Base-by-base conservation (phyloP, 2,888 invertebrate species). In the Synanthedon formicaeformis region DNA sequence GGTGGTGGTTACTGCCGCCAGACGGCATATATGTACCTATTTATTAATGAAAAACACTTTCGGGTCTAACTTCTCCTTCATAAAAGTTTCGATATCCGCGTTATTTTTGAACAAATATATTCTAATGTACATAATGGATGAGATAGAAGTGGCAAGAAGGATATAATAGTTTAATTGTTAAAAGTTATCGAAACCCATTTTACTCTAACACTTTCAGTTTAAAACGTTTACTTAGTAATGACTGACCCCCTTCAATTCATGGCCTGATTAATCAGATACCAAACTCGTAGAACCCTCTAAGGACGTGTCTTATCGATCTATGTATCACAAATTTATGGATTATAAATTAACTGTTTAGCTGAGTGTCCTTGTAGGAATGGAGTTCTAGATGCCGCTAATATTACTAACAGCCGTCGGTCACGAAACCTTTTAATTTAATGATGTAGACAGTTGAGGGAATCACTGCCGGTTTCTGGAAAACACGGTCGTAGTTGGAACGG, bases 371-470 rank as follows among this genome's bases (percentile, higher is more conserved):
- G 69, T 70, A 69, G 60, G 60, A 67, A 66, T 64, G 62, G 62
- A 62, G 54, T 55, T 66, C 62, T 65, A 71, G 73, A 69, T 71
- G 73, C 68, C 64, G 69, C 71, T 64, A 74, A 75, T 75, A 75
- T 77, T 72, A 73, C 74, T 74, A 81, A 79, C 73, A 67, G 69
- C 69, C 64, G 59, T 60, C 60, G 60, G 74, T 72, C 84, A 83
- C 81, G 83, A 79, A 81, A 67, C 73, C 78, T 80, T 81, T 80
- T 77, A 79, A 79, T 78, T 75, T 77, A 57, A 56, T 55, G 73
- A 75, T 66, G 63, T 60, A 72, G 65, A 71, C 70, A 70, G 68
- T 70, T 65, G 62, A 58, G 59, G 59, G 59, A 58, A 64, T 45
- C 45, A 45, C 13, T 23, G 49, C 49, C 49, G 18, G 16, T 14